Percentiles rank a stretch among this genome's conserved stretches.
Evolutionary conservation across 2,888 invertebrate genomes (phyloP).

Genomic region (Tachystola acroxantha): DNA sequence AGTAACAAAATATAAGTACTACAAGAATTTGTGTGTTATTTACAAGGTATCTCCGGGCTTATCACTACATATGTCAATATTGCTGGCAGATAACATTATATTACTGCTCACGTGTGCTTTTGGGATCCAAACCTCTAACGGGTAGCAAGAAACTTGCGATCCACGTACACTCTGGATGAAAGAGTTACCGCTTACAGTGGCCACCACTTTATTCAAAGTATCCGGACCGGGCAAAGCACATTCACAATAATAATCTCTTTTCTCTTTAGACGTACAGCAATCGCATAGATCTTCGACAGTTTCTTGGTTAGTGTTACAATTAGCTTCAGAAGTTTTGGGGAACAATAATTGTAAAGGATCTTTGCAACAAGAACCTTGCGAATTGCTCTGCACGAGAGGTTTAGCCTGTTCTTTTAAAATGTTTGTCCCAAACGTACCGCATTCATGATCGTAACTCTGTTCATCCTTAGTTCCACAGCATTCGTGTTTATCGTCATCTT

Average conservation of each 20-base stretch:
- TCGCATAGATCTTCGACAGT: no score
- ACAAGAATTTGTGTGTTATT: slow-evolving; percentile 43
- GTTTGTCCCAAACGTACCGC: background rate
- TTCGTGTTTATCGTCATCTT: no score
- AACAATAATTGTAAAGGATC: no score
- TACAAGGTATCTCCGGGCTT: slow-evolving; percentile 1
- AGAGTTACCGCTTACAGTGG: slow-evolving; percentile 31
- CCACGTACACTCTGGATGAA: slow-evolving; percentile 5
- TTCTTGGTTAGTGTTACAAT: no score
- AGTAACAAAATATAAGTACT: slow-evolving; percentile 74
- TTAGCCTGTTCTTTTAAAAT: no score
- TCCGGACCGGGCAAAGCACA: background rate
- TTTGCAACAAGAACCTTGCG: no score
- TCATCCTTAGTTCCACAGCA: no score
- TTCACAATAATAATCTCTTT: background rate
- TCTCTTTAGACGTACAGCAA: background rate
- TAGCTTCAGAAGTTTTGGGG: no score
- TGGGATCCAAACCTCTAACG: background rate
- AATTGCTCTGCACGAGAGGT: no score
- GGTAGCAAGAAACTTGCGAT: background rate
- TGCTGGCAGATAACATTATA: background rate
- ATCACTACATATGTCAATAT: background rate
- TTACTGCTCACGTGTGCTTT: background rate
- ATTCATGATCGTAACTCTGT: no score
- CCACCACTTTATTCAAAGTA: slow-evolving; percentile 11